phyloP scores from a whole-genome alignment of 1,140 invertebrate genomes.

The Heterodera schachtii region DNA sequence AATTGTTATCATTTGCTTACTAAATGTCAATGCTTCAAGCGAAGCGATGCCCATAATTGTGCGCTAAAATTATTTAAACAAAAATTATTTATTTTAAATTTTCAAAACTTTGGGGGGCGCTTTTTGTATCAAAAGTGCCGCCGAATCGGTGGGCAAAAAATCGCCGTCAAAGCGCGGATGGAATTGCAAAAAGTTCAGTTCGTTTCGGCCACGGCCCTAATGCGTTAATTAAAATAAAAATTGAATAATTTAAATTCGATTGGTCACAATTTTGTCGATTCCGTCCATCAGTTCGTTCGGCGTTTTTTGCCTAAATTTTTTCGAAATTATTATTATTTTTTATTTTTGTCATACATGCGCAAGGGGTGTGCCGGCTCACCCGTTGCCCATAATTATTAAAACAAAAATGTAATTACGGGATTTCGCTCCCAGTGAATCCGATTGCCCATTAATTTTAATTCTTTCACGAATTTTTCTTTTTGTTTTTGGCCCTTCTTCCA shows the following conservation, averaged over 20 bases:
- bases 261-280: slow-evolving; percentile 26
- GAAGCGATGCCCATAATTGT: slow-evolving; percentile 2
- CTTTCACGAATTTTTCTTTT: not conserved
- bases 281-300: slow-evolving; percentile 36
- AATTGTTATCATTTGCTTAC: not conserved
- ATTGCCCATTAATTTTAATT: too few species aligned
- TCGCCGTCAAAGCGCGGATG: slow-evolving; percentile 43
- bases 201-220: slow-evolving; percentile 10
- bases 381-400: too few species aligned
- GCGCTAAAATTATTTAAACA: not conserved
- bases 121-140: slow-evolving; percentile 30
- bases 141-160: slow-evolving; percentile 38
- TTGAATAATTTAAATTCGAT: not conserved
- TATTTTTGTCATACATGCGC: not conserved
- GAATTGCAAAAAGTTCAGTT: slow-evolving; percentile 19
- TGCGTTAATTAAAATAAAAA: not conserved
- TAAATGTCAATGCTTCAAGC: slow-evolving; percentile 18
- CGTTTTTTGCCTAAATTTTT: slow-evolving; percentile 17
- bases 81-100: not conserved
- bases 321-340: not conserved
- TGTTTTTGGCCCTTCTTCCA: slow-evolving; percentile 14
- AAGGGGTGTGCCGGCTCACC: too few species aligned
- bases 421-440: too few species aligned
- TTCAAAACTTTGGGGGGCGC: slow-evolving; percentile 27
- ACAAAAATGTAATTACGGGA: too few species aligned